These are phyloP conservation scores for Aspidoscelis tigris DNA, from an alignment of 2,113 vertebrate species.

Conservation along the genomic window DNA sequence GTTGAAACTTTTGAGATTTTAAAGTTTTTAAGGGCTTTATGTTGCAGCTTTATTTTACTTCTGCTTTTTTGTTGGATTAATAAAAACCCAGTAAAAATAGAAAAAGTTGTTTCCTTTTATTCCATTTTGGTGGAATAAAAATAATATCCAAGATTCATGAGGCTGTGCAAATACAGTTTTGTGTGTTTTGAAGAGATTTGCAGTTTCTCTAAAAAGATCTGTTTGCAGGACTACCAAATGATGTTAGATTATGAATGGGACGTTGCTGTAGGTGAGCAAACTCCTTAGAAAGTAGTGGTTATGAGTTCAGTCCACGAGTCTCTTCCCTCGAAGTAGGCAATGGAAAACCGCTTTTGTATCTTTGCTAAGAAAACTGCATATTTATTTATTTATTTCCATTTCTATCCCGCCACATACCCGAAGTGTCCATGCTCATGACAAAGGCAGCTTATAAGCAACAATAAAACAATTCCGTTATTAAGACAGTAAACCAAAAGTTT, in stretches of 20 bases:
- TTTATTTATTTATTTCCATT: too few species aligned
- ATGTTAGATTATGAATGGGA: not conserved
- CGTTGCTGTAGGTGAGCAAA: too few species aligned
- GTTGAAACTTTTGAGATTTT: not conserved
- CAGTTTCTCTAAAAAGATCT: not conserved
- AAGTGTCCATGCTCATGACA: too few species aligned
- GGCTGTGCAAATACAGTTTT: rapidly evolving
- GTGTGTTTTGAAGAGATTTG: not conserved
- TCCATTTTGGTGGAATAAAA: not conserved
- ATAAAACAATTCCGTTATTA: too few species aligned
- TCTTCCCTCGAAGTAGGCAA: too few species aligned
- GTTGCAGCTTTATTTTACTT: not conserved
- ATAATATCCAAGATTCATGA: not conserved
- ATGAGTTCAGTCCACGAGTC: too few species aligned
- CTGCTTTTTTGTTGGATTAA: not conserved
- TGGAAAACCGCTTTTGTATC: too few species aligned
- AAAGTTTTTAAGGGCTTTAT: not conserved
- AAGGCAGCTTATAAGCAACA: too few species aligned
- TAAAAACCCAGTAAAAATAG: not conserved
- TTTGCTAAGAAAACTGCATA: too few species aligned
- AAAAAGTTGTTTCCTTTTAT: not conserved
- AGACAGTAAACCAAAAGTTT: too few species aligned
- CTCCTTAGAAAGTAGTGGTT: too few species aligned
- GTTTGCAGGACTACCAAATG: not conserved
- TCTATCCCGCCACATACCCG: too few species aligned